Evolutionary conservation across 2,797 vertebrate species (phyloP).

Genomic region (Discoglossus pictus): DNA sequence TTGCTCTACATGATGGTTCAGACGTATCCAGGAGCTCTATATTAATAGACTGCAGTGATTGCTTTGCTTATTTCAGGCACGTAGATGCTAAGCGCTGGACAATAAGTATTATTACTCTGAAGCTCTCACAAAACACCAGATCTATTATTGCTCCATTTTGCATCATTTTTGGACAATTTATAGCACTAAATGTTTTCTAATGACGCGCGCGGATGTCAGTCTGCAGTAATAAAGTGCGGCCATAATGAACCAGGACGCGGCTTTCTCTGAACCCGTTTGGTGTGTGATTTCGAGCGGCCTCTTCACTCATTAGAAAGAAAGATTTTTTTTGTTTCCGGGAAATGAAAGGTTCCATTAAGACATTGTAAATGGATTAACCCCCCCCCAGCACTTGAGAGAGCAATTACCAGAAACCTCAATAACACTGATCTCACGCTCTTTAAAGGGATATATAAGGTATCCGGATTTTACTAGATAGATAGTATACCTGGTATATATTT

Average conservation of each 20-base stretch:
- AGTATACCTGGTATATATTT: too few relatives aligned
- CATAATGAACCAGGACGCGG: slow-evolving; percentile 5
- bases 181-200: slow-evolving; percentile 55
- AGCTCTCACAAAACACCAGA: slow-evolving; percentile 32
- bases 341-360: slow-evolving; percentile 25
- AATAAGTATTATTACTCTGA: slow-evolving; percentile 42
- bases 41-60: too few relatives aligned
- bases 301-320: slow-evolving; percentile 17
- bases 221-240: slow-evolving; percentile 44
- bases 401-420: background rate
- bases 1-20: too few relatives aligned
- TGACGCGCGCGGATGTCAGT: slow-evolving; percentile 33
- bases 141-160: slow-evolving; percentile 53
- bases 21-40: too few relatives aligned
- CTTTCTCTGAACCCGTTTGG: background rate
- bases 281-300: background rate
- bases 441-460: too few relatives aligned
- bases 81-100: slow-evolving; percentile 23
- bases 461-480: too few relatives aligned
- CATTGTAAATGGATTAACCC: slow-evolving; percentile 8
- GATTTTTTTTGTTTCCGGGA: slow-evolving; percentile 6
- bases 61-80: slow-evolving; percentile 23
- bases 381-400: background rate
- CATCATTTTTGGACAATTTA: slow-evolving; percentile 48
- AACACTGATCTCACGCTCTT: background rate